These are phyloP conservation scores for Caiman crocodilus DNA, from an alignment of 2,797 vertebrate species.

Conservation along the genomic window DNA sequence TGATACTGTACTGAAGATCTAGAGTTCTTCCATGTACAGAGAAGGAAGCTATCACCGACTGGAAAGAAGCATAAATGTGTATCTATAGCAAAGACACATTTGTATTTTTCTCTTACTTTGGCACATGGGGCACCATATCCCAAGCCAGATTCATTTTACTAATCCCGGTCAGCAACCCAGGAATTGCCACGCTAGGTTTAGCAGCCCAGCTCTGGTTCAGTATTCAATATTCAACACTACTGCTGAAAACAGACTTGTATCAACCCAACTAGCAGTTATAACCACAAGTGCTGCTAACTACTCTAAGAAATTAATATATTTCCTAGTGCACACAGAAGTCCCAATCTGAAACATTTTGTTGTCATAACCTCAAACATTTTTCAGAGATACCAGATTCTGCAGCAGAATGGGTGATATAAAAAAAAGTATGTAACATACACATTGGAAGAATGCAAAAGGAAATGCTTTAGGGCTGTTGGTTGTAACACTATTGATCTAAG, in stretches of 20 bases:
- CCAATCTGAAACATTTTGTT: constrained; percentile 48
- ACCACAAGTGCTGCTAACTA: constrained; percentile 2
- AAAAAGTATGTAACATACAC: no score
- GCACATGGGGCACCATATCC: neutral
- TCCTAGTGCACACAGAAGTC: constrained; percentile 50
- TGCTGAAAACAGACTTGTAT: neutral
- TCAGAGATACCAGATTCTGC: neutral
- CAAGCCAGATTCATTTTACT: neutral
- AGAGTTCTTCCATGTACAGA: rapidly evolving
- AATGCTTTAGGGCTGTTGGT: no score
- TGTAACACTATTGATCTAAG: no score
- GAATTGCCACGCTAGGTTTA: neutral
- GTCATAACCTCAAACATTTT: constrained; percentile 19
- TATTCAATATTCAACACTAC: neutral
- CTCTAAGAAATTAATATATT: constrained; percentile 38
- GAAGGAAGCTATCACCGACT: neutral
- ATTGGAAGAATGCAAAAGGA: no score
- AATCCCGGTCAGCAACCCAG: neutral
- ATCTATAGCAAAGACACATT: neutral
- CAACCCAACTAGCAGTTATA: constrained; percentile 19
- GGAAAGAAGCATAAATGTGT: rapidly evolving
- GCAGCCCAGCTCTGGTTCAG: neutral
- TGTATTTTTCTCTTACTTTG: neutral
- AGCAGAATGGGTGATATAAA: neutral
- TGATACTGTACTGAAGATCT: neutral